Evolutionary conservation across 2,113 vertebrate genomes (phyloP), one percentile per base, ranked within the genome.

Genomic region (Macaca nemestrina): DNA sequence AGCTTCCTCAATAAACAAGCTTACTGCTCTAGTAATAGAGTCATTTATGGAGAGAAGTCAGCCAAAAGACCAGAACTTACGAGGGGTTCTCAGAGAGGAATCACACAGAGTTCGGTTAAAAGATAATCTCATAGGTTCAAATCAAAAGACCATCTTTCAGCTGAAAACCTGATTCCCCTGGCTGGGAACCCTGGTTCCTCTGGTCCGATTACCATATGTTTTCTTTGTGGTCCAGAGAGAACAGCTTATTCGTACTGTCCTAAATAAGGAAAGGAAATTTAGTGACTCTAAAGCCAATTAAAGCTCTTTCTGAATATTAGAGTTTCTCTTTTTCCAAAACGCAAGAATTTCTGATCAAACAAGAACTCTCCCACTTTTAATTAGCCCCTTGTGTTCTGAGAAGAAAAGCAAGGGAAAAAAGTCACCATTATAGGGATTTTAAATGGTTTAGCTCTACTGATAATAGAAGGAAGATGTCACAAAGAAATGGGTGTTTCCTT

Each of bases 311-410:
- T 93, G 88, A 93, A 94, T 95, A 92, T 52, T 52, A 57, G 48
- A 95, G 52, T 80, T 80, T 70, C 50, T 81, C 81, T 68, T 73
- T 75, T 89, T 70, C 45, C 50, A 78, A 97, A 95, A 96, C 75
- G 55, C 25, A 81, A 97, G 92, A 92, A 93, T 96, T 96, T 96
- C 92, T 96, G 90, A 97, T 96, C 86, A 96, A 95, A 92, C 35
- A 84, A 43, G 90, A 94, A 73, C 52, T 93, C 81, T 84, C 23
- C 80, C 27, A 89, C 75, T 95, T 97, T 95, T 97, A 97, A 96
- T 97, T 92, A 95, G 82, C 35, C 88, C 92, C 97, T 83, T 90
- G 96, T 93, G 92, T 88, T 94, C 86, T 48, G 40, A 86, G 96
- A 91, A 97, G 93, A 95, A 73, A 89, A 82, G 76, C 75, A 92